Evolutionary conservation across 1,140 invertebrate species (phyloP), one percentile per base, ranked within the genome.

Genomic region (Drosophila simulans): DNA sequence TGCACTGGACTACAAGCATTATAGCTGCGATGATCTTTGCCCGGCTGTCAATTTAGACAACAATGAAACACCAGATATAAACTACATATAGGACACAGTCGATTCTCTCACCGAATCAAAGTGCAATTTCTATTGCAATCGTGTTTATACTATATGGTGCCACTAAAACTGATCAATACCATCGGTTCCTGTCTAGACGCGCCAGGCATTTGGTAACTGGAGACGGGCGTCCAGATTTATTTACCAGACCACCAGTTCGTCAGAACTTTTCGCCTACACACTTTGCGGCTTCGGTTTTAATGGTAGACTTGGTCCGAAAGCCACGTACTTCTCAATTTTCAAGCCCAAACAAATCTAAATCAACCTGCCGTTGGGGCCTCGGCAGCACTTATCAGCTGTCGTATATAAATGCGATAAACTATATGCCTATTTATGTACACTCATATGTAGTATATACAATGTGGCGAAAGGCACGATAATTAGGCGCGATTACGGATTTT

Each of bases 331-430:
- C 71, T 75, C 72, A 48, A 13, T 58, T 75, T 75, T 75, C 72
- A 75, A 40, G 56, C 20, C 43, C 15, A 54, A 65, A 22, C 72
- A 53, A 76, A 52, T 48, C 40, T 34, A 64, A 54, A 45, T 12
- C 31, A 45, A 54, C 37, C 42, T 69, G 64, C 20, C 20, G 66
- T 15, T 17, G 35, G 63, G 42, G 17, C 63, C 63, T 69, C 42
- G 40, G 34, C 66, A 25, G 27, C 31, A 27, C 37, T 68, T 78
- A 78, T 78, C 75, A 78, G 75, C 48, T 46, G 54, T 34, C 60
- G 43, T 64, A 66, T 63, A 49, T 80, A 64, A 52, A 60, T 68
- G 57, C 54, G 82, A 85, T 85, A 85, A 85, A 85, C 68, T 58
- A 66, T 57, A 46, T 46, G 27, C 22, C 10, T 58, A 48, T 56